A percentile compares a stretch with the other conserved stretches of the same genome.
These are phyloP conservation scores for Eristalis tenax DNA, from an alignment of 2,888 invertebrate genomes.

Conservation along the genomic window DNA sequence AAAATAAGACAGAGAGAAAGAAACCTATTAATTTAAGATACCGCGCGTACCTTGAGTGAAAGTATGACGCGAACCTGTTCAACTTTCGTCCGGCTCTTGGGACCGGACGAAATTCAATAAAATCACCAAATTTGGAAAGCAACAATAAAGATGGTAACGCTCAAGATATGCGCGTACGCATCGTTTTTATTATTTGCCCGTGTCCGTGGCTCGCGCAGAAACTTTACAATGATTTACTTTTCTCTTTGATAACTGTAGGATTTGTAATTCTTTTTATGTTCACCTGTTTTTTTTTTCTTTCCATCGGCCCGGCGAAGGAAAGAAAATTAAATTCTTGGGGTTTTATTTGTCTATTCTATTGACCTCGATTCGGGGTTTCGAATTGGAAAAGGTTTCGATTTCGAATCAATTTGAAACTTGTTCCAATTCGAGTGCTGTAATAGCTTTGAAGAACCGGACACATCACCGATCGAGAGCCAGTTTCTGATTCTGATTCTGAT, in stretches of 20 bases:
- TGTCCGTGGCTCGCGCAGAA: background rate
- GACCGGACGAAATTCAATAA: slow-evolving; percentile 51
- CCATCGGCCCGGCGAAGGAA: background rate
- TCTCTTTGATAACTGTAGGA: background rate
- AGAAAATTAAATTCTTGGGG: background rate
- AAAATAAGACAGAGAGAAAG: background rate
- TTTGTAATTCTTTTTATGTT: background rate
- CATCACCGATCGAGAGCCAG: background rate
- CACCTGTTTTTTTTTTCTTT: background rate
- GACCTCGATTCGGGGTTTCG: background rate
- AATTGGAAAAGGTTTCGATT: background rate
- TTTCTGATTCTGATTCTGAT: background rate
- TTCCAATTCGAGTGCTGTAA: background rate
- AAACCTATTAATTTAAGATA: background rate
- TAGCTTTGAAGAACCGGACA: background rate
- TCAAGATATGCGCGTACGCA: background rate
- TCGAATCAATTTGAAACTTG: background rate
- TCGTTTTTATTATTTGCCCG: background rate
- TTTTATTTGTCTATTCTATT: background rate
- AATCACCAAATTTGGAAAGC: slow-evolving; percentile 59
- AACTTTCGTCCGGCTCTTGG: slow-evolving; percentile 57
- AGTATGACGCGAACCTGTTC: slow-evolving; percentile 58
- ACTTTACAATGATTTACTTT: background rate
- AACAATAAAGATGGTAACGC: slow-evolving; percentile 2
- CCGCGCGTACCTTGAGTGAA: slow-evolving; percentile 41